phyloP scores from a whole-genome alignment of 2,113 vertebrate species.

The Hippolais icterina region DNA sequence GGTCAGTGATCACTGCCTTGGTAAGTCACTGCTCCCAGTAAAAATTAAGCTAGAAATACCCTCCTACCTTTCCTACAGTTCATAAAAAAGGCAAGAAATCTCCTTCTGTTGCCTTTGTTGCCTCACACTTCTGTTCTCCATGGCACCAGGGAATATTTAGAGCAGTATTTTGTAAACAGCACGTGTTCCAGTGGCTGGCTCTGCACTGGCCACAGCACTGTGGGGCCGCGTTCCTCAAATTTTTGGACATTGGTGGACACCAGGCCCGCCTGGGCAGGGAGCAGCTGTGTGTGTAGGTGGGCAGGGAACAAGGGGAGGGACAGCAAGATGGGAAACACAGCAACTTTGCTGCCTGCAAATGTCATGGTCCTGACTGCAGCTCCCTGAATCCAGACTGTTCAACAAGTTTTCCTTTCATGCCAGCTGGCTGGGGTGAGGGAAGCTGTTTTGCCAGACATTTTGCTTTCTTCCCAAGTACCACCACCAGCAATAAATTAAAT shows the following conservation, averaged over 20 bases:
- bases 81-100: not conserved
- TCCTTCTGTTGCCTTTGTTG: not conserved
- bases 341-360: not conserved
- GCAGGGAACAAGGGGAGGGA: not conserved
- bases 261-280: not conserved
- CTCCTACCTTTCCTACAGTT: not conserved
- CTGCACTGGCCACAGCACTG: not conserved
- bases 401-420: not conserved
- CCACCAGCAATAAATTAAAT: not conserved
- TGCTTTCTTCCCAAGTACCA: not conserved
- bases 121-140: not conserved
- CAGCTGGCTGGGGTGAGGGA: not conserved
- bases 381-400: not conserved
- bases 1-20: not conserved
- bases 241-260: not conserved
- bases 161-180: not conserved
- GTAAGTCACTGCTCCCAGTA: not conserved
- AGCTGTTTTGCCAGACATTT: not conserved
- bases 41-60: not conserved
- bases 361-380: not conserved
- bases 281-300: conserved; percentile 47
- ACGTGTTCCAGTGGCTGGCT: not conserved
- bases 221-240: not conserved
- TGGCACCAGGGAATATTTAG: not conserved
- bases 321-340: not conserved